Evolutionary conservation across 2,797 vertebrate genomes (phyloP).

Genomic region (Rhincodon typus): DNA sequence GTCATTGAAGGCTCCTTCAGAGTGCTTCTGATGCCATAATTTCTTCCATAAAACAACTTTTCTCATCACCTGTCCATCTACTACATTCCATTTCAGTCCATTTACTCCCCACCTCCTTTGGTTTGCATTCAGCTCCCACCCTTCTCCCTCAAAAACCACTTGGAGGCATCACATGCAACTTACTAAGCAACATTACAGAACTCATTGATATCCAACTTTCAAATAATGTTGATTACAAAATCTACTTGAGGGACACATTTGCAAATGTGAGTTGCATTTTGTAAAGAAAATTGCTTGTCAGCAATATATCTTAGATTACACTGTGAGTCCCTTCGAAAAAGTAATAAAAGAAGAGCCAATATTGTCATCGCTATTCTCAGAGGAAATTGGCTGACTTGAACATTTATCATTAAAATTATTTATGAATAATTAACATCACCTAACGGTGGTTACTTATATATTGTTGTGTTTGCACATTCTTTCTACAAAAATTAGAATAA

Average conservation of each 20-base stretch:
- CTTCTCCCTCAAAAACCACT: neutral
- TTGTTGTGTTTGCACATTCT: neutral
- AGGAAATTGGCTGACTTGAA: neutral
- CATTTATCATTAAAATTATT: conserved; percentile 10
- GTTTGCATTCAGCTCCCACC: neutral
- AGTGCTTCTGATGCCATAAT: neutral
- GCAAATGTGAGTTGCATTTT: neutral
- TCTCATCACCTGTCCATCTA: neutral
- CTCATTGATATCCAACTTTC: neutral
- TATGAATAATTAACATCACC: neutral
- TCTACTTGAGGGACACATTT: neutral
- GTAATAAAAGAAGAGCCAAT: neutral
- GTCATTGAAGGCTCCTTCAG: neutral
- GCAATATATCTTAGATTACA: neutral
- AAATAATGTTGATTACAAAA: neutral
- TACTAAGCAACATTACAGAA: neutral
- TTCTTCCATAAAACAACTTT: neutral
- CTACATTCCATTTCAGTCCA: neutral
- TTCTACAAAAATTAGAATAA: neutral
- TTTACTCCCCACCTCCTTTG: neutral
- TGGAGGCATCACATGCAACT: neutral
- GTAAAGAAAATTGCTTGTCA: neutral
- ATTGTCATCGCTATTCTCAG: neutral
- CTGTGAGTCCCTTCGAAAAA: neutral
- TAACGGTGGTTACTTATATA: neutral